Base-by-base conservation (phyloP, 2,113 vertebrate genomes). In the Xiphias gladius region DNA sequence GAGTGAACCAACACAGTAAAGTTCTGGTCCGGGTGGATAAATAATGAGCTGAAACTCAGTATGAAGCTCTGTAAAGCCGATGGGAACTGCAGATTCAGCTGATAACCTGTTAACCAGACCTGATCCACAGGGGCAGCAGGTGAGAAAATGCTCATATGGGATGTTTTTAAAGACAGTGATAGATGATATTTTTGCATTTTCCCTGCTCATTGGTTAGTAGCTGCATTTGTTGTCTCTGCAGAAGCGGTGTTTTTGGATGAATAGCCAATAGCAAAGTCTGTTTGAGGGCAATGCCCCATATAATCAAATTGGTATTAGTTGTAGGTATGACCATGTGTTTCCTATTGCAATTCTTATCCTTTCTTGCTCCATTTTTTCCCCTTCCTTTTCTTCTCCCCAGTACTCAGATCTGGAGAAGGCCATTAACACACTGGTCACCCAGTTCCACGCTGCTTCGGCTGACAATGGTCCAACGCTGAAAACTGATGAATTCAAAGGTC, bases 331-430 rank as follows among this genome's bases (percentile, higher is more conserved):
- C 32, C 6, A 10, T 39, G 4, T 0, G 1, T 39, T 69, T 30
- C 24, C 9, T 48, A 0, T 35, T 48, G 1, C 52, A 14, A 17
- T 52, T 28, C 59, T 20, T 0, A 9, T 16, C 58, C 11, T 28
- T 1, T 70, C 43, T 13, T 54, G 20, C 20, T n/a, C 37, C 13
- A 1, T 35, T 35, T 35, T 46, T 22, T 17, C 79, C 43, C 13
- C 9, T 66, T 30, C 16, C 10, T 35, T 65, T 2, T 70, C 16
- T 35, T 59, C 20, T 19, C 1, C 26, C 1, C 78, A 96, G 94
- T 82, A 46, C 61, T 95, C 95, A 73, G 94, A 94, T 58, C 88
- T 96, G 68, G 95, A 95, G 90, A 93, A 89, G 0, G 94, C 95
- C 90, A 93, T 96, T 63, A 64, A 82, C 78, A 94, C 94, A 0